phyloP scores from a whole-genome alignment of 2,888 invertebrate genomes.

The Eledone cirrhosa region DNA sequence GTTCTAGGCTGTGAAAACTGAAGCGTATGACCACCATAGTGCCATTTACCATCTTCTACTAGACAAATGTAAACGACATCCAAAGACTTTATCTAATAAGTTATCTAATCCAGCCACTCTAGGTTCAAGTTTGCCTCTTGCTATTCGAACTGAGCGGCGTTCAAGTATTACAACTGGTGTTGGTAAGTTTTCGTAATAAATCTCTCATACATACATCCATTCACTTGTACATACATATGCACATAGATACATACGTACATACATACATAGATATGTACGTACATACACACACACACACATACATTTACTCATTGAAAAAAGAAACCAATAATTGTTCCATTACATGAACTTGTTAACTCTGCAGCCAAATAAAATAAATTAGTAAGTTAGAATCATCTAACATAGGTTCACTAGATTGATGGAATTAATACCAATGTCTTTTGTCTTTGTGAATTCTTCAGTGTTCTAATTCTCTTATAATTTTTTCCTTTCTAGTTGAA shows the following conservation, averaged over 20 bases:
- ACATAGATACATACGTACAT: too few species aligned
- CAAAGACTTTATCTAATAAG: slow-evolving; percentile 52
- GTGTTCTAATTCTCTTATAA: not conserved
- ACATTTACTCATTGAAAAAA: too few species aligned
- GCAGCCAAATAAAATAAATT: too few species aligned
- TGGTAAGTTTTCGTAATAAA: slow-evolving; percentile 49
- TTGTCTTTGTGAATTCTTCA: too few species aligned
- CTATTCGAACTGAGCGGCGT: slow-evolving; percentile 66
- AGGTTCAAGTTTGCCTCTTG: slow-evolving; percentile 56
- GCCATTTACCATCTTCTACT: slow-evolving; percentile 91
- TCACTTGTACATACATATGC: too few species aligned
- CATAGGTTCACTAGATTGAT: too few species aligned
- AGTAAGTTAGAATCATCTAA: too few species aligned
- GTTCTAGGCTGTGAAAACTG: slow-evolving; percentile 80
- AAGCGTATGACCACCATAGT: slow-evolving; percentile 90
- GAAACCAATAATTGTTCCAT: too few species aligned
- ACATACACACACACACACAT: too few species aligned
- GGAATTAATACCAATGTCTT: too few species aligned
- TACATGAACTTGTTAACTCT: too few species aligned
- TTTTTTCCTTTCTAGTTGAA: slow-evolving; percentile 53
- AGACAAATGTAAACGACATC: slow-evolving; percentile 71
- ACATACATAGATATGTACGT: too few species aligned
- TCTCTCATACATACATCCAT: not conserved
- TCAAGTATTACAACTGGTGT: slow-evolving; percentile 70
- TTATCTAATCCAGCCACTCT: slow-evolving; percentile 36